phyloP scores from a whole-genome alignment of 2,888 invertebrate genomes.

The Drosophila dives region DNA sequence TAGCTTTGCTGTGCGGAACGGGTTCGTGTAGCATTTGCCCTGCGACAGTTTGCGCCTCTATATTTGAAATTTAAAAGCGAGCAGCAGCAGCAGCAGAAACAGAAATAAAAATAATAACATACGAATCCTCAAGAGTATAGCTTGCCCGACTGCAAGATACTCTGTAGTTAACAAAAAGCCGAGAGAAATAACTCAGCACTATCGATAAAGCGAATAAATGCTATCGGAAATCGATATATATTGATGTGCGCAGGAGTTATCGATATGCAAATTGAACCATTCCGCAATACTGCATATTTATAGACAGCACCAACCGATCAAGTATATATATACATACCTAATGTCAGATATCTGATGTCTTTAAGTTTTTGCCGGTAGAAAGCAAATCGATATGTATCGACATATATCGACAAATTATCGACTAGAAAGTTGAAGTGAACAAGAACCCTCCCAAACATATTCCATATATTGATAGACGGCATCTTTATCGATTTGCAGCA shows the following conservation, averaged over 20 bases:
- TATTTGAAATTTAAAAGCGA: slow-evolving; percentile 73
- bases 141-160: background rate
- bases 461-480: background rate
- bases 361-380: background rate
- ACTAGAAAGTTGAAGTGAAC: background rate
- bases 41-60: slow-evolving; percentile 73
- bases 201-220: background rate
- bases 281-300: background rate
- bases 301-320: background rate
- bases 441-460: background rate
- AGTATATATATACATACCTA: background rate
- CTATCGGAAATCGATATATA: background rate
- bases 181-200: background rate
- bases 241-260: background rate
- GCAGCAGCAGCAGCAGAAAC: slow-evolving; percentile 33
- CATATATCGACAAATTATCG: background rate
- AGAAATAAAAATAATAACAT: slow-evolving; percentile 35
- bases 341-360: background rate
- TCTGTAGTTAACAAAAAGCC: background rate
- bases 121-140: background rate
- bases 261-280: background rate
- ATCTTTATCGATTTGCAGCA: background rate
- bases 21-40: slow-evolving; percentile 62
- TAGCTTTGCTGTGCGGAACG: slow-evolving; percentile 40
- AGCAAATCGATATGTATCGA: background rate